These are phyloP conservation scores for Hozukius guyotensis DNA, from an alignment of 2,797 vertebrate genomes.

Conservation along the genomic window DNA sequence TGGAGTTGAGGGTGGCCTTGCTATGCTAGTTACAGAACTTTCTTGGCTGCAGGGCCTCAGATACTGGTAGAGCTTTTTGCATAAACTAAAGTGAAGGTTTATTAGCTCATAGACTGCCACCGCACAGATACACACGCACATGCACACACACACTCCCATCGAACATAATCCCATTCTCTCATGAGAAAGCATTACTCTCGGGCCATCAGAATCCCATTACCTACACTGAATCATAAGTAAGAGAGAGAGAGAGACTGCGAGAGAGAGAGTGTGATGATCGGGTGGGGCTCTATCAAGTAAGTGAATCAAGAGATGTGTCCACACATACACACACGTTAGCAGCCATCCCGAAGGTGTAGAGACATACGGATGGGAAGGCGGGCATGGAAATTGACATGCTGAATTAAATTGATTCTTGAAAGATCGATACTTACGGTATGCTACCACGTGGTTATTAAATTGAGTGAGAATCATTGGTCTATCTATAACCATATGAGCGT, in stretches of 20 bases:
- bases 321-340: conserved; percentile 41
- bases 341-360: conserved; percentile 33
- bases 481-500: conserved; percentile 33
- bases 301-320: conserved; percentile 60
- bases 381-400: conserved; percentile 52
- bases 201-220: conserved; percentile 85
- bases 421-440: conserved; percentile 42
- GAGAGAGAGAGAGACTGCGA: conserved; percentile 43
- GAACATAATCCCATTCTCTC: conserved; percentile 84
- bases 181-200: conserved; percentile 81
- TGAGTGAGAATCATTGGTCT: conserved; percentile 47
- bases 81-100: conserved; percentile 70
- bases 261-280: conserved; percentile 57
- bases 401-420: conserved; percentile 60
- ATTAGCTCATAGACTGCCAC: conserved; percentile 68
- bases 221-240: conserved; percentile 79
- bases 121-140: conserved; percentile 24
- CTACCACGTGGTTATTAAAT: conserved; percentile 39
- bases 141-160: conserved; percentile 47
- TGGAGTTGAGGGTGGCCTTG: conserved; percentile 58
- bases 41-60: conserved; percentile 57
- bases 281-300: conserved; percentile 65
- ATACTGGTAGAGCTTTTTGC: conserved; percentile 60
- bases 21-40: conserved; percentile 60
- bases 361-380: conserved; percentile 44